Evolutionary conservation across 2,888 invertebrate genomes (phyloP), one percentile per base, ranked within the genome.

Genomic region (Cephalotes varians): DNA sequence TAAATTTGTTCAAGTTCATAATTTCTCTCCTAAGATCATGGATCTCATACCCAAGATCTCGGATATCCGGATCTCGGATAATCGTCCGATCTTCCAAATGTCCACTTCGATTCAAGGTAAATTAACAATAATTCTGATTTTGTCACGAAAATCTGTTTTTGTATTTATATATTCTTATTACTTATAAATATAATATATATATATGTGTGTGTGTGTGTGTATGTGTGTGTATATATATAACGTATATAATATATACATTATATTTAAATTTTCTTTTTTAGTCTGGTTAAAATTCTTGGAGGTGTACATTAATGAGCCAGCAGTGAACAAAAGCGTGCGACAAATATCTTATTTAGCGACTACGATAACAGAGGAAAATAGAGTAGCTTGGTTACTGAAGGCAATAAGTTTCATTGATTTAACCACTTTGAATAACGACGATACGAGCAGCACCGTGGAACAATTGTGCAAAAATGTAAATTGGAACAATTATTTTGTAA

Each of bases 391-490:
- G 98, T 95, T 99, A 18, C 92, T 98, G 34, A 97, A 97, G 93
- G 98, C 98, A 0, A 95, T 99, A 9, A 96, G 97, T 47, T 96
- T 98, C 81, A 98, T 99, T 86, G 99, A 99, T 95, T 95, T 99
- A 87, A 99, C 99, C 1, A 99, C 99, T 2, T 95, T 99, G 72
- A 96, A 97, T 69, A 98, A 98, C 54, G 97, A 97, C 95, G 98
- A 98, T 92, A 97, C 97, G 0, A 93, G 94, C 10, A 96, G 97
- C 18, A 98, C 98, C 95, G 98, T 99, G 0, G 94, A 96, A 31
- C 96, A 97, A 73, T 95, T 99, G 1, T 98, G 98, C 93, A 95
- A 96, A 81, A 98, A 98, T 95, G 98, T 98, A 92, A 34, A 21
- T 69, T 69, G 2, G 0, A 34, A 44, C 2, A 10, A 49, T 69